Conservation (phyloP, 2,797 vertebrate species). For the Sebastes melanostomus region DNA sequence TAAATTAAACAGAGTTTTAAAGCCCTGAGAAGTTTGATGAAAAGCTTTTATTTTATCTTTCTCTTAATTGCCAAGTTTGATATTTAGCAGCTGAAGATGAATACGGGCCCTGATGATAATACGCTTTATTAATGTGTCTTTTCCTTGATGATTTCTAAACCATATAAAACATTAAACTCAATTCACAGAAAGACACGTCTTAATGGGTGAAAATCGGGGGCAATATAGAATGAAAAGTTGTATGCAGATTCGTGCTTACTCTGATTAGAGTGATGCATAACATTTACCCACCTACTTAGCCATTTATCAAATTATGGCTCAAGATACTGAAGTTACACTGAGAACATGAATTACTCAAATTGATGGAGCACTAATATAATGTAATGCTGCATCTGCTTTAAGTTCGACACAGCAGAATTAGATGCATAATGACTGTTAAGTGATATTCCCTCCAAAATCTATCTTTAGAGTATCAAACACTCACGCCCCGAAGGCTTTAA, state of each 20-base stretch:
- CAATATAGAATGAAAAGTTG: not conserved
- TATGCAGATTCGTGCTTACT: not conserved
- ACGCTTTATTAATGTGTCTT: not conserved
- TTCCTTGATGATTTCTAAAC: not conserved
- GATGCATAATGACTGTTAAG: constrained; percentile 3
- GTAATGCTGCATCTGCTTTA: not conserved
- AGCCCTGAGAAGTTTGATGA: not conserved
- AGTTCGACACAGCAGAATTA: not conserved
- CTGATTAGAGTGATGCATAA: not conserved
- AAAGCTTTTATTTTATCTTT: constrained; percentile 1
- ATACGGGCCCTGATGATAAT: not conserved
- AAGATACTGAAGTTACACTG: not conserved
- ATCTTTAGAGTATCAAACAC: constrained; percentile 3
- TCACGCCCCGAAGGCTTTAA: not conserved
- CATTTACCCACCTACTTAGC: not conserved
- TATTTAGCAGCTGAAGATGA: not conserved
- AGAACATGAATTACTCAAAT: constrained; percentile 9
- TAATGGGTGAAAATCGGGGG: not conserved
- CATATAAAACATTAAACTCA: not conserved
- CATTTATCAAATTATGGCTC: constrained; percentile 22
- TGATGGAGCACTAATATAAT: not conserved
- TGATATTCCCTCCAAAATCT: not conserved
- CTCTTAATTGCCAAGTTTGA: not conserved
- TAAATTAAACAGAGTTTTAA: not conserved
- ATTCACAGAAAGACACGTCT: not conserved